A percentile compares a stretch with the other conserved stretches of the same genome.
These are phyloP conservation scores for Caenorhabditis parvicauda DNA, from an alignment of 2,888 invertebrate species.

Conservation along the genomic window DNA sequence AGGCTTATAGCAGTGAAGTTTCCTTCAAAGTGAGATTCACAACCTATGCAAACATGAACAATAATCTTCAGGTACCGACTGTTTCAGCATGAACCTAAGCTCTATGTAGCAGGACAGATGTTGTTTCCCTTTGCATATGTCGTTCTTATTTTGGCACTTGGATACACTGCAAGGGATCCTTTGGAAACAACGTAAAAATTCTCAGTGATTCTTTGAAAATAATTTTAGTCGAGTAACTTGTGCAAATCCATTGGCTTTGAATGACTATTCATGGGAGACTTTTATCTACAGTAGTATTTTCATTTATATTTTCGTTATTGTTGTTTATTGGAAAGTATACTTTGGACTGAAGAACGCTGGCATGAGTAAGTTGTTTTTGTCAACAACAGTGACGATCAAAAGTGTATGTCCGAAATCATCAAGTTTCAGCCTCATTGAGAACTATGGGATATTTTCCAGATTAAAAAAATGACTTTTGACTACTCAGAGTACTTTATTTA, in stretches of 20 bases:
- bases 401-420: too few species aligned
- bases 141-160: conserved; percentile 15
- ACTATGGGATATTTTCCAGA: too few species aligned
- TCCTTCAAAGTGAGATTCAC: conserved; percentile 15
- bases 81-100: conserved; percentile 21
- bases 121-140: conserved; percentile 22
- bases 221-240: conserved; percentile 21
- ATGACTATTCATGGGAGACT: conserved; percentile 19
- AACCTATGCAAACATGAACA: neutral
- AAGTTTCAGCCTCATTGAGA: too few species aligned
- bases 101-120: conserved; percentile 22
- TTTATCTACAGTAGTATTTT: conserved; percentile 25
- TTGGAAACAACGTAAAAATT: conserved; percentile 10
- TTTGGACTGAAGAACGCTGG: conserved; percentile 19
- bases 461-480: too few species aligned
- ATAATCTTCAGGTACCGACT: conserved; percentile 19
- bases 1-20: conserved; percentile 30
- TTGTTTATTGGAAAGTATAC: conserved; percentile 19
- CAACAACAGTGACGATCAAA: neutral
- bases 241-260: conserved; percentile 21
- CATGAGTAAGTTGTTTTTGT: conserved; percentile 13
- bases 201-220: neutral
- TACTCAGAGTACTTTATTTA: too few species aligned
- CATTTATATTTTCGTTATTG: conserved; percentile 18
- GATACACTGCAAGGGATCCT: conserved; percentile 12